These are phyloP conservation scores for Orycteropus afer DNA, from an alignment of 2,113 vertebrate genomes.

Conservation along the genomic window DNA sequence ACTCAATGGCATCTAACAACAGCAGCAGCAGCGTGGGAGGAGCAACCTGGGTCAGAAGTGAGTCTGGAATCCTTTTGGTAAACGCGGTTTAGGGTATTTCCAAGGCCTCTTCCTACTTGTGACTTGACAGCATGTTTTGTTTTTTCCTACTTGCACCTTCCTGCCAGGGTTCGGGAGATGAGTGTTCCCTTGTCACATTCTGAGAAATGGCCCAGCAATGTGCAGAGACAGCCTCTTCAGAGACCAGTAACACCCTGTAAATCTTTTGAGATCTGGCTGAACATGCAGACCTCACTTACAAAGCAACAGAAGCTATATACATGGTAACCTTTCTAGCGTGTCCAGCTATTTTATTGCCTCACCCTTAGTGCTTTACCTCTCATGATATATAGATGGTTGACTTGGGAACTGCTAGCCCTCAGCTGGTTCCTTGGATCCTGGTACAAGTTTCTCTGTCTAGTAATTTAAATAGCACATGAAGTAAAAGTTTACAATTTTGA, in stretches of 20 bases:
- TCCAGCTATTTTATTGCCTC: conserved; percentile 26
- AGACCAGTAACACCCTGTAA: conserved; percentile 46
- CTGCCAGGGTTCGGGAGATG: neutral
- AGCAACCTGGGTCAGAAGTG: neutral
- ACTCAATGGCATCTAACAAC: neutral
- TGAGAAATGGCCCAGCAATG: conserved; percentile 8
- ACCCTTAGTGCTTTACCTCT: conserved; percentile 39
- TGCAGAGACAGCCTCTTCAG: neutral
- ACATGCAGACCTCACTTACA: neutral
- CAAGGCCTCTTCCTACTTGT: neutral
- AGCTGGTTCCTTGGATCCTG: neutral
- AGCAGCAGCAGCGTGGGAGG: neutral
- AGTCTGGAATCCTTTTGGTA: neutral
- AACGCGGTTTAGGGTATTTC: neutral
- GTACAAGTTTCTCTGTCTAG: neutral
- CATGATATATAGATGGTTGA: conserved; percentile 26
- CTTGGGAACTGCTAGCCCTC: neutral
- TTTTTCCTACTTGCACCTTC: neutral
- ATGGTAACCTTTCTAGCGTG: neutral
- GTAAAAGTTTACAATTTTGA: neutral
- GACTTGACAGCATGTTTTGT: too few species aligned
- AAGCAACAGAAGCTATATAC: neutral
- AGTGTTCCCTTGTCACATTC: neutral
- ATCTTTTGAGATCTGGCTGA: conserved; percentile 16
- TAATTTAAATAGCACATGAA: neutral